Evolutionary conservation across 1,140 invertebrate species (phyloP).

Genomic region (Pachyrhynchus sulphureomaculatus): DNA sequence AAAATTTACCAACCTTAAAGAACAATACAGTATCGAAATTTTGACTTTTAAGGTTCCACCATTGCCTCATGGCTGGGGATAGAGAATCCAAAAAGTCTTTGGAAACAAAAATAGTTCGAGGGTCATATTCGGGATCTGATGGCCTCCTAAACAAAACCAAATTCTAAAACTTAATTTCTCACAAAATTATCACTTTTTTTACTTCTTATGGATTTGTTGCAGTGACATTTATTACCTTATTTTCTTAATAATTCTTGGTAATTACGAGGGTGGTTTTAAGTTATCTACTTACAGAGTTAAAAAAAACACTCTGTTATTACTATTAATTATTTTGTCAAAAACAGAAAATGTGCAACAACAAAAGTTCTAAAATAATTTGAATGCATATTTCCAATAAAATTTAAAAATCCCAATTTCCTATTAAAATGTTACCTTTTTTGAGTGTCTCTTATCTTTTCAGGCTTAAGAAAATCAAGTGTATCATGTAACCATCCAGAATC

Average conservation of each 20-base stretch:
- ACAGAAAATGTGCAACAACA: neutral
- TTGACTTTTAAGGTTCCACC: constrained; percentile 93
- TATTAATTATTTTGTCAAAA: neutral
- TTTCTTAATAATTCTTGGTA: no score
- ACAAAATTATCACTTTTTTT: no score
- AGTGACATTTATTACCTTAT: no score
- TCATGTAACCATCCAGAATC: constrained; percentile 69
- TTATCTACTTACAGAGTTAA: no score
- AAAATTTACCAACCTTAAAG: constrained; percentile 99
- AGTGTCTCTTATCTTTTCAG: constrained; percentile 78
- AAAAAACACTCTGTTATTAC: neutral
- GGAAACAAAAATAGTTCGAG: constrained; percentile 83
- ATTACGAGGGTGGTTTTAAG: no score
- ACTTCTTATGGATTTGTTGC: no score
- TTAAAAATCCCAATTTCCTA: neutral
- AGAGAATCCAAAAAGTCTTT: constrained; percentile 71
- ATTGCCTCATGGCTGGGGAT: constrained; percentile 90
- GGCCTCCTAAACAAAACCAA: constrained; percentile 41
- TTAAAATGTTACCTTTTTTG: constrained; percentile 54
- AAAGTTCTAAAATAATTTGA: no score
- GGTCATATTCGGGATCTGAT: constrained; percentile 84
- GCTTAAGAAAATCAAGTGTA: constrained; percentile 78
- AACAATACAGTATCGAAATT: constrained; percentile 94
- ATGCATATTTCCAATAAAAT: constrained; percentile 3
- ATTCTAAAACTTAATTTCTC: constrained; percentile 30